A percentile compares a stretch with the other conserved stretches of the same genome.
phyloP scores from a whole-genome alignment of 1,140 invertebrate species.

The Sitodiplosis mosellana region DNA sequence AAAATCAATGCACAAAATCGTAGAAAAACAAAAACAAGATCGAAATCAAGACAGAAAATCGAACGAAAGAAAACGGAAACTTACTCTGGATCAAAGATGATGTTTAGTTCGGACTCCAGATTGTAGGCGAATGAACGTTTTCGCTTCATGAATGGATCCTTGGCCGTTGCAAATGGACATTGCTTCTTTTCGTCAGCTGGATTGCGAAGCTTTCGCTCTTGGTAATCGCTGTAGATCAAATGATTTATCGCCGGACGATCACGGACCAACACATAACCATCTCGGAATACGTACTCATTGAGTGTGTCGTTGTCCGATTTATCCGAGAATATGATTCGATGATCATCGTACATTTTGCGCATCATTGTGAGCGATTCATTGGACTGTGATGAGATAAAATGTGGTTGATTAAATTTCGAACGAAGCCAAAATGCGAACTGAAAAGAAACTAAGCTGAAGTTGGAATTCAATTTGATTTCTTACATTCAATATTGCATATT shows the following conservation, averaged over 20 bases:
- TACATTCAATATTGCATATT: slow-evolving; percentile 42
- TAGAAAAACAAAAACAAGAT: neutral
- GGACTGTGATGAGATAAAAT: neutral
- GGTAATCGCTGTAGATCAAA: slow-evolving; percentile 46
- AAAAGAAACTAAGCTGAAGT: too few species aligned
- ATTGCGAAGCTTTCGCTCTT: slow-evolving; percentile 34
- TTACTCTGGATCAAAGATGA: slow-evolving; percentile 46
- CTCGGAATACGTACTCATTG: slow-evolving; percentile 6
- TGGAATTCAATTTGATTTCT: too few species aligned
- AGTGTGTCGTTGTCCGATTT: too few species aligned
- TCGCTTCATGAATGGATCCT: slow-evolving; percentile 37
- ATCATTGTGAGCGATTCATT: too few species aligned
- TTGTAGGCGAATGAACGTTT: slow-evolving; percentile 50
- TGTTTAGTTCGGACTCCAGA: slow-evolving; percentile 32
- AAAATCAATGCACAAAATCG: neutral
- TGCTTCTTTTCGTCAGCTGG: slow-evolving; percentile 34
- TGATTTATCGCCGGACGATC: slow-evolving; percentile 42
- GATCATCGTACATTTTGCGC: too few species aligned
- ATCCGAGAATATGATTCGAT: too few species aligned
- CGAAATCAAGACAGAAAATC: too few species aligned
- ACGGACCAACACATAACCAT: slow-evolving; percentile 41
- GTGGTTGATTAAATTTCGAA: too few species aligned
- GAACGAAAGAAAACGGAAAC: too few species aligned
- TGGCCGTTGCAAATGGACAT: slow-evolving; percentile 53
- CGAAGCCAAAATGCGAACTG: too few species aligned